Evolutionary conservation across 2,113 vertebrate species (phyloP).

Genomic region (Dunckerocampus dactyliophorus): DNA sequence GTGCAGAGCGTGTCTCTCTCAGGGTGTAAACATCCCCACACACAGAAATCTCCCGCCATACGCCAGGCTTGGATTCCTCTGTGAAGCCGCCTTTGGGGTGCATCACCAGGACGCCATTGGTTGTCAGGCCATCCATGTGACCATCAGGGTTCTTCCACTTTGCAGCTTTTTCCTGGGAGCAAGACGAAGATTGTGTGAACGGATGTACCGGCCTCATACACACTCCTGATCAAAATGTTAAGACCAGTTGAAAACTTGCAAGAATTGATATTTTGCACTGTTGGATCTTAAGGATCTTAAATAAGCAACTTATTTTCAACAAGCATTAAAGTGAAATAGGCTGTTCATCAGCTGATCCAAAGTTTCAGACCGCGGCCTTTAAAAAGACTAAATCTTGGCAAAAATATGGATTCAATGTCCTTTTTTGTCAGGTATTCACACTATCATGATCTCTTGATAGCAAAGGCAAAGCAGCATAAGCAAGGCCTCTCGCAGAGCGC

Average conservation of each 20-base stretch:
- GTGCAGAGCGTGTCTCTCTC: conserved; percentile 92
- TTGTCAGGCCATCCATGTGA: conserved; percentile 97
- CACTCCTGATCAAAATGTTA: not conserved
- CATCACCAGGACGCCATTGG: conserved; percentile 97
- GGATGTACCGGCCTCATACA: not conserved
- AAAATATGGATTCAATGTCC: too few species aligned
- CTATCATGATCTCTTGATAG: too few species aligned
- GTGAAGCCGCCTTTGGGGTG: conserved; percentile 94
- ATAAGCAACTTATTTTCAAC: too few species aligned
- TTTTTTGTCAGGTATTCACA: too few species aligned
- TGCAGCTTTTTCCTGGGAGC: conserved; percentile 89
- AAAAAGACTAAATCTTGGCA: too few species aligned
- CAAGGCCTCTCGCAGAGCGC: too few species aligned
- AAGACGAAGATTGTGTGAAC: conserved; percentile 3
- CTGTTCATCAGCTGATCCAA: too few species aligned
- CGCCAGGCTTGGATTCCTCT: conserved; percentile 90
- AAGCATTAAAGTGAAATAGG: too few species aligned
- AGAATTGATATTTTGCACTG: not conserved
- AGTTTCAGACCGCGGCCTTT: too few species aligned
- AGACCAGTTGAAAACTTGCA: not conserved
- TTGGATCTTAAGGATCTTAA: too few species aligned
- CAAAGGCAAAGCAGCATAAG: too few species aligned
- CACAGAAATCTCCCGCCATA: conserved; percentile 97
- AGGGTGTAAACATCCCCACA: conserved; percentile 96
- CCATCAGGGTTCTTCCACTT: conserved; percentile 99